These are phyloP conservation scores for Dryococelus australis DNA, from an alignment of 2,888 invertebrate genomes.

Conservation along the genomic window DNA sequence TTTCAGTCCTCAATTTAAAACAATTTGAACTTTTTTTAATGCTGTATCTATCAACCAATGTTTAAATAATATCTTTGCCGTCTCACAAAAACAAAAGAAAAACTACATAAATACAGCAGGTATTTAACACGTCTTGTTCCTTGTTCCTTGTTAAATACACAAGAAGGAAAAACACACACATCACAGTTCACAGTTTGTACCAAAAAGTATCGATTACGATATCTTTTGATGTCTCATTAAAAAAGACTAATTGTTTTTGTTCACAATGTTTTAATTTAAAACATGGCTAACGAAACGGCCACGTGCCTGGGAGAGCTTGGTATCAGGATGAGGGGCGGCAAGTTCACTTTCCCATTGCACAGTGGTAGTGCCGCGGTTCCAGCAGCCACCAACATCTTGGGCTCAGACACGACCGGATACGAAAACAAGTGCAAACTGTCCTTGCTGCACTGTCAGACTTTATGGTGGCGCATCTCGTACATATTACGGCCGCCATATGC, in stretches of 20 bases:
- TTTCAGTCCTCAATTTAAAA: not conserved
- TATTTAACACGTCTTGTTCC: not conserved
- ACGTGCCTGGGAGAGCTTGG: conserved; percentile 34
- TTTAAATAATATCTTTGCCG: conserved; percentile 29
- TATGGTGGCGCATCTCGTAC: conserved; percentile 79
- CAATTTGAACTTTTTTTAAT: not conserved
- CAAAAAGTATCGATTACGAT: conserved; percentile 20
- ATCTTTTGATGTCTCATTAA: not conserved
- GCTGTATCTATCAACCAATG: not conserved
- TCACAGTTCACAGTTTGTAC: conserved; percentile 29
- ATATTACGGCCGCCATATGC: conserved; percentile 70
- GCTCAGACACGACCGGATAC: not conserved
- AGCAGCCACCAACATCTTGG: not conserved
- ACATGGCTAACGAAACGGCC: conserved; percentile 37
- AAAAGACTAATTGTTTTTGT: not conserved
- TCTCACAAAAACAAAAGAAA: not conserved
- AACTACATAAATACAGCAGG: not conserved
- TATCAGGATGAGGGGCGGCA: conserved; percentile 35
- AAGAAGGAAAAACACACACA: conserved; percentile 20
- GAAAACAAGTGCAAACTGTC: conserved; percentile 28
- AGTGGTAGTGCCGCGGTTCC: not conserved
- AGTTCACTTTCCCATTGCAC: conserved; percentile 30
- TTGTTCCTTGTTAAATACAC: conserved; percentile 17
- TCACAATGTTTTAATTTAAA: conserved; percentile 34
- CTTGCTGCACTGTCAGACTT: conserved; percentile 64